phyloP scores from a whole-genome alignment of 2,797 vertebrate species.

The Sebastes steindachneri region DNA sequence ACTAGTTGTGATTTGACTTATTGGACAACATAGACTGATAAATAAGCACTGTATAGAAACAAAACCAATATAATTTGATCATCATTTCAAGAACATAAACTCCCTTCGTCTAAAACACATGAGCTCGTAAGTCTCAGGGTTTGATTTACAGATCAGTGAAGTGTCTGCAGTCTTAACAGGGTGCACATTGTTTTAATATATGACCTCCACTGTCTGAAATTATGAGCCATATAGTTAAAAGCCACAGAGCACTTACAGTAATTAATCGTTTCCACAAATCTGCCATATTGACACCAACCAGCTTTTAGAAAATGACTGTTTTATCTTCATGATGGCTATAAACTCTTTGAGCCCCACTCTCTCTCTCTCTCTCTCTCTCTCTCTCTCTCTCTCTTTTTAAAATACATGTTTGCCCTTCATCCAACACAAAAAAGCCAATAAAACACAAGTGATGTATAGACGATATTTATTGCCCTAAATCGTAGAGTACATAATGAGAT shows the following conservation, averaged over 20 bases:
- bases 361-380: background rate
- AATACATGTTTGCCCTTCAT: constrained; percentile 3
- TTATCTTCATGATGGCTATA: constrained; percentile 18
- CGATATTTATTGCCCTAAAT: constrained; percentile 62
- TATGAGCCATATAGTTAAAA: constrained; percentile 60
- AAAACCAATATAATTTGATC: constrained; percentile 16
- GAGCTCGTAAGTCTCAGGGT: constrained; percentile 15
- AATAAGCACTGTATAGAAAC: background rate
- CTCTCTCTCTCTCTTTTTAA: background rate
- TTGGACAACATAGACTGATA: background rate
- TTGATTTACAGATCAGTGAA: constrained; percentile 60
- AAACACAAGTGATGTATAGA: constrained; percentile 48
- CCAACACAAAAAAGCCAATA: background rate
- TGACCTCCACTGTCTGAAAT: constrained; percentile 57
- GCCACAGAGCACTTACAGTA: constrained; percentile 65
- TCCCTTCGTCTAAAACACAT: background rate
- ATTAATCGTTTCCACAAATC: constrained; percentile 70
- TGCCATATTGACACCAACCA: constrained; percentile 39
- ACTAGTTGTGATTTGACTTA: constrained; percentile 16
- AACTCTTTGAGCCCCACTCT: background rate
- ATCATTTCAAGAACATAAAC: constrained; percentile 24
- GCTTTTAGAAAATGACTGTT: constrained; percentile 38
- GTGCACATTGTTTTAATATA: constrained; percentile 54
- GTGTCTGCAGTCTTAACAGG: constrained; percentile 37
- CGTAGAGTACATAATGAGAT: background rate